Conservation (phyloP, 2,888 invertebrate genomes). For the Plemyria rubiginata region DNA sequence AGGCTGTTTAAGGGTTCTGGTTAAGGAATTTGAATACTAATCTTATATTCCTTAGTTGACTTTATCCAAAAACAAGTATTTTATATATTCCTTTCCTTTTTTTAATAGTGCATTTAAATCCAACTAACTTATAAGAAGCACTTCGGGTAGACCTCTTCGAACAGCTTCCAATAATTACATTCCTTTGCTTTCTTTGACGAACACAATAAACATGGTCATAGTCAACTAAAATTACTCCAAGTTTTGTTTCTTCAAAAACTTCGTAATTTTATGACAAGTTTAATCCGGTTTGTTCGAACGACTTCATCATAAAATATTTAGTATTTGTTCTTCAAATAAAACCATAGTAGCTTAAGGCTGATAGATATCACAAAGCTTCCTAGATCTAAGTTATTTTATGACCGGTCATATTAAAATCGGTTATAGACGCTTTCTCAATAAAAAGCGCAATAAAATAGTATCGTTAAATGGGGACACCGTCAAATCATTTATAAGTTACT, state of each 20-base stretch:
- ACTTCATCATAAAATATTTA: neutral
- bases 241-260: neutral
- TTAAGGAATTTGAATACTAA: conserved; percentile 2
- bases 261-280: neutral
- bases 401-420: conserved; percentile 10
- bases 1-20: conserved; percentile 3
- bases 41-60: too few relatives aligned
- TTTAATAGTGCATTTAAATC: too few relatives aligned
- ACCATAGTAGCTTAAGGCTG: neutral
- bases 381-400: conserved; percentile 9
- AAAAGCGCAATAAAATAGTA: conserved; percentile 32
- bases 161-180: too few relatives aligned
- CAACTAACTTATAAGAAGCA: too few relatives aligned
- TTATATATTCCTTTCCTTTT: too few relatives aligned
- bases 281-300: neutral
- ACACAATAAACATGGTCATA: too few relatives aligned
- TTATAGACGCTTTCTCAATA: conserved; percentile 25
- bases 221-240: too few relatives aligned
- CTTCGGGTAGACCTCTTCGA: too few relatives aligned
- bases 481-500: conserved; percentile 19
- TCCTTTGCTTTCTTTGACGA: too few relatives aligned
- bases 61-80: too few relatives aligned
- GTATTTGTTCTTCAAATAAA: neutral
- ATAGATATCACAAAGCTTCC: neutral
- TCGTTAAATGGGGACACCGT: conserved; percentile 22